Base-by-base conservation (phyloP, 2,888 invertebrate genomes). In the Aleiodes leptofemur region DNA sequence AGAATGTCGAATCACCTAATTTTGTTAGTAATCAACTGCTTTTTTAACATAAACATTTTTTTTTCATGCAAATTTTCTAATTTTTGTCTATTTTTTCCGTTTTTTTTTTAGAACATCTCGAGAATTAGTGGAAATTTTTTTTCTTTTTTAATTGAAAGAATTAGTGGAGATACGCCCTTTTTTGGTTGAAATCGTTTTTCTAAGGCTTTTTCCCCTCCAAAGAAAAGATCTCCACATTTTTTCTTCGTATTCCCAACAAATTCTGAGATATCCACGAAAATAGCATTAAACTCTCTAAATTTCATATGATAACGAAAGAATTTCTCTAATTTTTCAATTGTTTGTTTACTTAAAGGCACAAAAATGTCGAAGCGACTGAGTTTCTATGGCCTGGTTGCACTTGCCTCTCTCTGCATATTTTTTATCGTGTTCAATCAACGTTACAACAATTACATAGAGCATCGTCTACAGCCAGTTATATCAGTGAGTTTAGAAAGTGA, bases 371-470 rank as follows among this genome's bases (percentile, higher is more conserved):
- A 86, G 81, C 85, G 84, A 75, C 81, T 88, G 78, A 86, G 88
- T 77, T 89, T 89, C 80, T 89, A 87, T 80, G 87, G 86, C 81
- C 83, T 89, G 79, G 83, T 89, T 79, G 85, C 85, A 80, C 83
- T 89, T 81, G 86, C 84, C 78, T 87, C 87, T 70, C 78, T 89
- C 80, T 89, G 88, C 84, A 87, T 89, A 78, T 88, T 88, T 80
- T 86, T 89, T 82, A 77, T 89, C 77, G 86, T 86, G 23, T 84
- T 89, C 80, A 88, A 86, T 82, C 89, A 88, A 77, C 87, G 85
- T 55, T 87, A 86, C 82, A 86, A 83, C 81, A 86, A 85, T 83
- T 88, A 87, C 81, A 83, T 87, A 73, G 88, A 89, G 78, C 86
- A 86, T 81, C 88, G 86, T 64, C 78, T 86, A 77, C 88, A 87